Evolutionary conservation across 2,113 vertebrate species (phyloP), one percentile per base, ranked within the genome.

Genomic region (Neodon shergylaensis): DNA sequence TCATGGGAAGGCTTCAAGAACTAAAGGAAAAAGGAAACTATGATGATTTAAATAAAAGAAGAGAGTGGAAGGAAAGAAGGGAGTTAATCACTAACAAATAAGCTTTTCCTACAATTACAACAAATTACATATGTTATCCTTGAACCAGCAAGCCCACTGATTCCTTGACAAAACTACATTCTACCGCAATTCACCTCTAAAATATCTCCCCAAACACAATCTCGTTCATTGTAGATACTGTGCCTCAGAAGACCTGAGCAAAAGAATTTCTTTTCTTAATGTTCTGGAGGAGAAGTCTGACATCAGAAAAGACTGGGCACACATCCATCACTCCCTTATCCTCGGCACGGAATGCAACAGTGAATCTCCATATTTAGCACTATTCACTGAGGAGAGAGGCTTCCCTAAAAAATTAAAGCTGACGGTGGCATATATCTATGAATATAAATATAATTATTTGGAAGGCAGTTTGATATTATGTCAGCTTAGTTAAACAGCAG

Each of bases 131-230:
- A 61, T 14, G 63, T 90, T 63, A 5, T 74, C 72, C 65, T 79
- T 31, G 13, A 79, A 12, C 52, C 39, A 87, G 33, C 11, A 90
- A 81, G 3, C 24, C 79, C 58, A 66, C 19, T 54, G 22, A 82
- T 85, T 52, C 88, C 66, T 54, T 68, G 66, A 90, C 66, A 82
- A 95, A 92, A 95, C n/a, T 28, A n/a, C 1, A 24, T 92, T 74
- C 44, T 61, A 54, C 24, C 84, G 6, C 76, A 83, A 72, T 47
- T 66, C 36, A 61, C 39, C 47, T 91, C 47, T 94, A 39, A 95
- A 9, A 54, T 88, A 52, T 42, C 52, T 90, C 85, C 44, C 61
- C 14, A 78, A 88, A 83, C 17, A 33, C n/a, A 77, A 42, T 13
- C n/a, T 82, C 72, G 54, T 39, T 76, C 90, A 90, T 90, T 88